Percentiles rank a stretch among this genome's conserved stretches.
phyloP scores from a whole-genome alignment of 2,797 vertebrate genomes.

The Betta splendens region DNA sequence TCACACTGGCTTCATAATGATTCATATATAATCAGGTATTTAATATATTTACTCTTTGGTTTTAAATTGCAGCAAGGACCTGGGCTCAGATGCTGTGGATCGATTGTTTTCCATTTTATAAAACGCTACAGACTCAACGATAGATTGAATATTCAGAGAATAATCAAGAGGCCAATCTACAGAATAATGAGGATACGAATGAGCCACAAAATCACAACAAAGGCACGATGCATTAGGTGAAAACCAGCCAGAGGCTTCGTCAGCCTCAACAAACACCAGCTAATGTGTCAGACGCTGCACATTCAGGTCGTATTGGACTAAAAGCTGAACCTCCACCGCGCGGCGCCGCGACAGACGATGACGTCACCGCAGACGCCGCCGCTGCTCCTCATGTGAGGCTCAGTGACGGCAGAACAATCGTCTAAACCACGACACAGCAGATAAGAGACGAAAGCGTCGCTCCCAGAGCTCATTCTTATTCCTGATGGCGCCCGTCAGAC shows the following conservation, averaged over 20 bases:
- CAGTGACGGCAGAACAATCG: background rate
- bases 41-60: background rate
- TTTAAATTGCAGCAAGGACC: slow-evolving; percentile 1
- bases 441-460: slow-evolving; percentile 12
- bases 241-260: background rate
- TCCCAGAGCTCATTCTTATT: slow-evolving; percentile 28
- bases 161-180: slow-evolving; percentile 14
- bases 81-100: background rate
- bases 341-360: too few species aligned
- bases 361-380: too few species aligned
- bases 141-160: slow-evolving; percentile 2
- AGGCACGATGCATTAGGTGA: too few species aligned
- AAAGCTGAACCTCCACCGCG: too few species aligned
- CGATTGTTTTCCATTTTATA: background rate
- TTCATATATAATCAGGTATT: too few species aligned
- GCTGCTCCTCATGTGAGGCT: too few species aligned
- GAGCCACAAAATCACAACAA: background rate
- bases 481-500: background rate
- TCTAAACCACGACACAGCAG: slow-evolving; percentile 1
- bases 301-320: too few species aligned
- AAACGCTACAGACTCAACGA: slow-evolving; percentile 3
- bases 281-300: too few species aligned
- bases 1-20: too few species aligned
- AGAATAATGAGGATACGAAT: slow-evolving; percentile 17
- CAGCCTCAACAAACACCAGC: too few species aligned